phyloP scores from a whole-genome alignment of 2,797 vertebrate species.

The Mormyrus proboscirostris region DNA sequence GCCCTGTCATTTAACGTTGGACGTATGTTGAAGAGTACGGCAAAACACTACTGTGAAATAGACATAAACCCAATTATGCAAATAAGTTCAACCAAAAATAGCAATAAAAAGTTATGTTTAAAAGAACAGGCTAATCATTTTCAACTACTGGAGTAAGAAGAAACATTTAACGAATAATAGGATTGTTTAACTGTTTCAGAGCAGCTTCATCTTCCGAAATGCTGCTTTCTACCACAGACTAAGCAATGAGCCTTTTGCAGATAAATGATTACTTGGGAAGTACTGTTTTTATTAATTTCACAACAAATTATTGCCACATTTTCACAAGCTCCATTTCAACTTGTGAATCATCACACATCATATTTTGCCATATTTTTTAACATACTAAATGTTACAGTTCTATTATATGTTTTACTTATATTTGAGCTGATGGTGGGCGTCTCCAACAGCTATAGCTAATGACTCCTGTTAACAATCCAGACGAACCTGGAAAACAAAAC shows the following conservation, averaged over 20 bases:
- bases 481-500: too few species aligned
- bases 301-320: too few species aligned
- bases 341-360: too few species aligned
- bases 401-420: too few species aligned
- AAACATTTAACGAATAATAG: neutral
- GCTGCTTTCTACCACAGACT: neutral
- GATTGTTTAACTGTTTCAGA: neutral
- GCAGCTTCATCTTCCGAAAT: neutral
- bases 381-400: too few species aligned
- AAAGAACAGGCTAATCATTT: neutral
- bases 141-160: neutral
- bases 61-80: neutral
- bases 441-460: too few species aligned
- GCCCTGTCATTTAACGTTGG: neutral
- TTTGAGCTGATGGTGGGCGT: too few species aligned
- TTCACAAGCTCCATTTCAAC: too few species aligned
- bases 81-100: neutral
- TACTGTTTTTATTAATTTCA: neutral
- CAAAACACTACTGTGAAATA: neutral
- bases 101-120: neutral
- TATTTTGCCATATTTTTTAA: too few species aligned
- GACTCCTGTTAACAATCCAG: too few species aligned
- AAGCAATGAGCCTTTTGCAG: neutral
- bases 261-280: neutral
- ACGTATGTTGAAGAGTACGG: neutral